phyloP scores from a whole-genome alignment of 2,888 invertebrate species.

The Eugnorisma glareosa region DNA sequence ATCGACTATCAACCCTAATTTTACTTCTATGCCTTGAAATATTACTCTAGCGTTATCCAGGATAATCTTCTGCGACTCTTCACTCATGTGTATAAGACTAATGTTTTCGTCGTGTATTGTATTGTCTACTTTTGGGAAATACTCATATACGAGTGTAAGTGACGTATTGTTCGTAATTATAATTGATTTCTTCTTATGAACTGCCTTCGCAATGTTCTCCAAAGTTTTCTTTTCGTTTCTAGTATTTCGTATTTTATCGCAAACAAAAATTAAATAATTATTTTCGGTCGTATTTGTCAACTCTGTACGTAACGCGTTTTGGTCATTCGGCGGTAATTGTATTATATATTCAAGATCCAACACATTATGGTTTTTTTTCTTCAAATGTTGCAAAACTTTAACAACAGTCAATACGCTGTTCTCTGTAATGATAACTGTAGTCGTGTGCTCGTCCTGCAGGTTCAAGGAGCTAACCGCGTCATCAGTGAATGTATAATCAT shows the following conservation, averaged over 20 bases:
- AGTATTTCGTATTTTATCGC: not conserved
- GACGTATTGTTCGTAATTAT: conserved; percentile 20
- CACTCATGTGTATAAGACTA: conserved; percentile 31
- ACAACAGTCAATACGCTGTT: conserved; percentile 11
- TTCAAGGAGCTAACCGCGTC: conserved; percentile 1
- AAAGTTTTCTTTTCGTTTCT: not conserved
- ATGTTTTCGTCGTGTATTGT: conserved; percentile 7
- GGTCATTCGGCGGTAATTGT: conserved; percentile 13
- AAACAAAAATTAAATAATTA: conserved; percentile 14
- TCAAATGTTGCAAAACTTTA: conserved; percentile 26
- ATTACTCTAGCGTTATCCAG: conserved; percentile 19
- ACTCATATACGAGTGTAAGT: not conserved
- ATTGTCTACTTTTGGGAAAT: conserved; percentile 7
- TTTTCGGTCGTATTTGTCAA: not conserved
- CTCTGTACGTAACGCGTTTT: conserved; percentile 4
- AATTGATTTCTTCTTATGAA: conserved; percentile 11
- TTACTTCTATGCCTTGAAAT: conserved; percentile 45
- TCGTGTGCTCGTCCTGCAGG: not conserved
- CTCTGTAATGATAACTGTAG: conserved; percentile 19
- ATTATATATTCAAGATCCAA: conserved; percentile 32
- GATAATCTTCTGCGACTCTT: conserved; percentile 25
- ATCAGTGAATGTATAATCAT: conserved; percentile 22
- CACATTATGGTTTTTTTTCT: not conserved
- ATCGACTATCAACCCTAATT: conserved; percentile 32
- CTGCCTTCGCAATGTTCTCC: conserved; percentile 9